Percentiles rank a stretch among this genome's conserved stretches.
Evolutionary conservation across 1,140 invertebrate species (phyloP).

Genomic region (Magallana angulata): DNA sequence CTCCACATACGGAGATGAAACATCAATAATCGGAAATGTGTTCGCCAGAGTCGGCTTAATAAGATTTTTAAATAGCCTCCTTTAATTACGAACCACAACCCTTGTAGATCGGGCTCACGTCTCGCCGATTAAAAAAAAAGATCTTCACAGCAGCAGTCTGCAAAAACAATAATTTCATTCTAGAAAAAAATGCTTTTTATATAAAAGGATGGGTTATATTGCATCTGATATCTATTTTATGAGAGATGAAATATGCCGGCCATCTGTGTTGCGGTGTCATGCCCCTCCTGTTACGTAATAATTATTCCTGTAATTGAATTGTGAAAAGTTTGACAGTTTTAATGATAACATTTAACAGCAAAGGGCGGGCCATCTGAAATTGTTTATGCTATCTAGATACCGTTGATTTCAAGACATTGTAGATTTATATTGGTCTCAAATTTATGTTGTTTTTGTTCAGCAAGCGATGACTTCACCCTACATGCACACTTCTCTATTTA

Average conservation of each 20-base stretch:
- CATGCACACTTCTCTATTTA: no score
- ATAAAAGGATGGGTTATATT: not conserved
- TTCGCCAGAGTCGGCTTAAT: not conserved
- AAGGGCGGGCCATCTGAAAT: not conserved
- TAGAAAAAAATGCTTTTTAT: not conserved
- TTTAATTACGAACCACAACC: not conserved
- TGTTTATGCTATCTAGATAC: not conserved
- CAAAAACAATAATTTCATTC: not conserved
- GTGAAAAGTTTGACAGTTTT: not conserved
- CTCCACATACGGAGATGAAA: not conserved
- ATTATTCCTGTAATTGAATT: conserved; percentile 25
- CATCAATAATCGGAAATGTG: not conserved
- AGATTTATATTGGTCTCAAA: not conserved
- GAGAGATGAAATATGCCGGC: conserved; percentile 7
- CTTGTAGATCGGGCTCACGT: not conserved
- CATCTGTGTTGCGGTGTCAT: conserved; percentile 2
- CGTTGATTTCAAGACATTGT: not conserved
- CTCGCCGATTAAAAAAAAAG: not conserved
- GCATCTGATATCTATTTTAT: not conserved
- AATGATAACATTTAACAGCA: not conserved
- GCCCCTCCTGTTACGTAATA: not conserved
- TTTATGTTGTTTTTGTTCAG: no score
- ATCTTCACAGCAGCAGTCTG: not conserved
- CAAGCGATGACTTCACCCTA: no score
- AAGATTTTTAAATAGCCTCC: not conserved